Conservation (phyloP, 1,140 invertebrate genomes). For the Plectrocnemia conspersa region DNA sequence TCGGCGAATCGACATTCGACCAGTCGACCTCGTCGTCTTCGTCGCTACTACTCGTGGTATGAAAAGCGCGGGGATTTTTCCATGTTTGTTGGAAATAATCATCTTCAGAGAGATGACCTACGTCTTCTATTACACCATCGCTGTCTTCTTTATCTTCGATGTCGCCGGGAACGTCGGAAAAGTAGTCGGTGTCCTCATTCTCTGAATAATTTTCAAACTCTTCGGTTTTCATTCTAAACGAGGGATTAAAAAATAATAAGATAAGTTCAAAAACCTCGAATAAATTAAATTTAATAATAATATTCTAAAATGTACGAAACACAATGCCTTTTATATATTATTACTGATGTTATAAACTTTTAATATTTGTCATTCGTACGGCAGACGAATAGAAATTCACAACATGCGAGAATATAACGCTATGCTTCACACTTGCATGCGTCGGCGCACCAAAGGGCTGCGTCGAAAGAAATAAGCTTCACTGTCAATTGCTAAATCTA, state of each 20-base stretch:
- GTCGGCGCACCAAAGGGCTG: no score
- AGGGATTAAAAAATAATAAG: constrained; percentile 4
- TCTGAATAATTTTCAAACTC: neutral
- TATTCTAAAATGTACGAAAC: no score
- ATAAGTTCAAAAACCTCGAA: neutral
- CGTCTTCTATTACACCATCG: neutral
- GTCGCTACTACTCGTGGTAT: neutral
- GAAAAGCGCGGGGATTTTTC: constrained; percentile 1
- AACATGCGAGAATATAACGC: no score
- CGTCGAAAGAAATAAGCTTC: no score
- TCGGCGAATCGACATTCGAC: constrained; percentile 5
- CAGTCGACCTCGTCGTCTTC: constrained; percentile 11
- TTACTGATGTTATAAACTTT: no score
- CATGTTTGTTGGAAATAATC: neutral
- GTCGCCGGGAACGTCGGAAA: constrained; percentile 9
- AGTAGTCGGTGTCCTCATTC: neutral
- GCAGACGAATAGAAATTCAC: no score
- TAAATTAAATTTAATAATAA: neutral
- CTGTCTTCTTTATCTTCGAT: constrained; percentile 1
- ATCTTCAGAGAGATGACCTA: constrained; percentile 3
- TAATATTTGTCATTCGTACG: no score
- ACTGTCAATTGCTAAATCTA: no score
- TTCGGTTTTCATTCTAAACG: constrained; percentile 2
- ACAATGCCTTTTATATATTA: no score
- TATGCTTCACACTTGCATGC: no score